phyloP scores from a whole-genome alignment of 2,888 invertebrate species.

The Netelia fuscicornis region DNA sequence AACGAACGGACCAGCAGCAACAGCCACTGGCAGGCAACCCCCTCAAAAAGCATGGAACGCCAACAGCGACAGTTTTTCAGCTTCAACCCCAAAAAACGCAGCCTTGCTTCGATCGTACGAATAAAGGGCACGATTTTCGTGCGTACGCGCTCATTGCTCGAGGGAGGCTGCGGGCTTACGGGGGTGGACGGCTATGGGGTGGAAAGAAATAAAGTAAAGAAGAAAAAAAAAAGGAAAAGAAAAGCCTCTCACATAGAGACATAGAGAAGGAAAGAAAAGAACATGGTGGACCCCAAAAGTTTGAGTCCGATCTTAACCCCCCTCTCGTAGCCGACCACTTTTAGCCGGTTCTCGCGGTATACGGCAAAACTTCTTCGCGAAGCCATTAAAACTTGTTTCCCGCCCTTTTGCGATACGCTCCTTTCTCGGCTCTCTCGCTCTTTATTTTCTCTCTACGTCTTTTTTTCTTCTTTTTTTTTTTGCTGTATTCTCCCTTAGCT shows the following conservation, averaged over 20 bases:
- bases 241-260: constrained; percentile 70
- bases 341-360: constrained; percentile 42
- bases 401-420: constrained; percentile 47
- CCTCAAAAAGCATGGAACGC: constrained; percentile 44
- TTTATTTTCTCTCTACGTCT: neutral
- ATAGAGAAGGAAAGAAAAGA: constrained; percentile 47
- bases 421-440: constrained; percentile 19
- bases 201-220: constrained; percentile 16
- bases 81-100: constrained; percentile 62
- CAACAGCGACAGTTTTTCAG: constrained; percentile 47
- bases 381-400: constrained; percentile 67
- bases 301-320: constrained; percentile 37
- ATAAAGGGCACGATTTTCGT: constrained; percentile 48
- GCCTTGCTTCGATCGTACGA: constrained; percentile 49
- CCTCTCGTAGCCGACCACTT: constrained; percentile 60
- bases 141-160: constrained; percentile 36
- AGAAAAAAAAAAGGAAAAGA: constrained; percentile 3
- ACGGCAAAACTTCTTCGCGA: constrained; percentile 69
- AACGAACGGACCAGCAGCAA: constrained; percentile 19
- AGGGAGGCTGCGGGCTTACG: constrained; percentile 47
- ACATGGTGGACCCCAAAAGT: constrained; percentile 57
- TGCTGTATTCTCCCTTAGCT: constrained; percentile 30
- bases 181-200: constrained; percentile 44
- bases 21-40: constrained; percentile 64
- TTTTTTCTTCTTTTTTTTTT: constrained; percentile 18